phyloP scores from a whole-genome alignment of 1,140 invertebrate species.

The Trachymyrmex septentrionalis region DNA sequence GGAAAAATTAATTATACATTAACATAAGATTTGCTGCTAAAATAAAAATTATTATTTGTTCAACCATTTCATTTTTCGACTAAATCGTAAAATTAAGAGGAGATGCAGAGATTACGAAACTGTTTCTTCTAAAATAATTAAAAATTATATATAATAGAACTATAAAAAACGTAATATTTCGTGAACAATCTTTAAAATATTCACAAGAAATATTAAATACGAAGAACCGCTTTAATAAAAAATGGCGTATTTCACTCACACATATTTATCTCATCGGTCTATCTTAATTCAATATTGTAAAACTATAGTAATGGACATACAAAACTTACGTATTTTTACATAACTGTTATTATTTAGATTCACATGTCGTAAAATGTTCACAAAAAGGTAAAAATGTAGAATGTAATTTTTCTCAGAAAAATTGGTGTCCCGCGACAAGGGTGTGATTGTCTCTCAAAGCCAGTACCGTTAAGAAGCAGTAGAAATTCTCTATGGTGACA shows the following conservation, averaged over 20 bases:
- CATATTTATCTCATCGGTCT: no score
- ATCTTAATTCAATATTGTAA: neutral
- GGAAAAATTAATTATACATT: neutral
- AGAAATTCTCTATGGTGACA: slow-evolving; percentile 72
- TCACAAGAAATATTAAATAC: no score
- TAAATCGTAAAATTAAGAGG: neutral
- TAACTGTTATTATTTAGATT: slow-evolving; percentile 20
- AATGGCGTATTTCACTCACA: no score
- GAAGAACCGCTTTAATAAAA: no score
- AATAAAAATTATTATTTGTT: neutral
- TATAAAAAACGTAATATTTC: neutral
- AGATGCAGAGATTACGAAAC: neutral
- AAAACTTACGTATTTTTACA: neutral
- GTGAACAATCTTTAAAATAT: no score
- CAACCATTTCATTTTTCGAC: neutral
- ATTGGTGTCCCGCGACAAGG: slow-evolving; percentile 49
- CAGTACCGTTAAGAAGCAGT: slow-evolving; percentile 57
- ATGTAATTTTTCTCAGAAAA: slow-evolving; percentile 6
- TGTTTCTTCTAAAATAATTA: neutral
- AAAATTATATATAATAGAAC: neutral
- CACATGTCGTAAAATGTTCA: neutral
- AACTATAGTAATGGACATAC: neutral
- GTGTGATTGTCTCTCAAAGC: slow-evolving; percentile 70
- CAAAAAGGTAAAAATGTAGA: neutral
- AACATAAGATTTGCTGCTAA: neutral